Evolutionary conservation across 2,797 vertebrate species (phyloP).

Genomic region (Threskiornis aethiopicus): DNA sequence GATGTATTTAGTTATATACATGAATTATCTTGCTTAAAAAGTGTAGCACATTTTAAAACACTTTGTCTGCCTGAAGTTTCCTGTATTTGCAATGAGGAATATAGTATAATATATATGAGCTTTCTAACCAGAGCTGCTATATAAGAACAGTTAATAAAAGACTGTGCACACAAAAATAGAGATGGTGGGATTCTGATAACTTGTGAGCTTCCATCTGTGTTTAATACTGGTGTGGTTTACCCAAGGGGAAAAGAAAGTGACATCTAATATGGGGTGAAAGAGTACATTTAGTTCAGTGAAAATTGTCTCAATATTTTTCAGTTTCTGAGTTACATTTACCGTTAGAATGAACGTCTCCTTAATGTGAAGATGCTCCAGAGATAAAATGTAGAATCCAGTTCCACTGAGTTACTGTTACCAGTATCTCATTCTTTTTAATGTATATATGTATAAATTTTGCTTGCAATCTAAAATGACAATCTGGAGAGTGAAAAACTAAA

Average conservation of each 20-base stretch:
- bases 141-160: background rate
- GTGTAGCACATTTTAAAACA: background rate
- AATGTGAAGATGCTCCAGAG: background rate
- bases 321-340: background rate
- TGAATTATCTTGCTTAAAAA: background rate
- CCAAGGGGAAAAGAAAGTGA: background rate
- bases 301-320: background rate
- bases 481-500: background rate
- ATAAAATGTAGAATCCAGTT: background rate
- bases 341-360: background rate
- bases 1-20: background rate
- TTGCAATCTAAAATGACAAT: background rate
- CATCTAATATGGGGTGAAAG: background rate
- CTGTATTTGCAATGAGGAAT: background rate
- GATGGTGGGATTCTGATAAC: background rate
- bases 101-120: background rate
- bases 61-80: background rate
- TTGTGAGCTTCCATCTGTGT: background rate
- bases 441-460: background rate
- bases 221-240: background rate
- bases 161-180: background rate
- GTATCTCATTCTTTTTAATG: background rate
- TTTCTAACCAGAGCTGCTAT: background rate
- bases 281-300: background rate
- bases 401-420: background rate